Conservation (phyloP, 64 coral and sea anemone genomes). For the Trachythela sp. region DNA sequence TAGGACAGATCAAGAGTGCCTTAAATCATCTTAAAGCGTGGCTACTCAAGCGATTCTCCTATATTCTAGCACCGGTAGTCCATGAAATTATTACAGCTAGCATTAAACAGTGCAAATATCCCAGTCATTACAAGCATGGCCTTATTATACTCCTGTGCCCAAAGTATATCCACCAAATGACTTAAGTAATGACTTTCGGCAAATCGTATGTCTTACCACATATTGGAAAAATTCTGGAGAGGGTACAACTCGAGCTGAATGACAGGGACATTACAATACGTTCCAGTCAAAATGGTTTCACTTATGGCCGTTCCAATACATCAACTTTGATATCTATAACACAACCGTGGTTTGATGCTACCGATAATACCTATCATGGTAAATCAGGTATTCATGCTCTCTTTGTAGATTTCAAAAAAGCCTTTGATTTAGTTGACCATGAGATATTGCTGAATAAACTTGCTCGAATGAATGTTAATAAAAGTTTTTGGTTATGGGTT, state of each 20-base stretch:
- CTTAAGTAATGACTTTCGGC: background rate
- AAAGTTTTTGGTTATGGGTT: too few species aligned
- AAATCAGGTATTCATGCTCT: too few species aligned
- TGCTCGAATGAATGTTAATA: background rate
- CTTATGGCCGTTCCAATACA: background rate
- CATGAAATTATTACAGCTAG: constrained; percentile 8
- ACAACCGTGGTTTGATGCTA: background rate
- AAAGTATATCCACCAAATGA: background rate
- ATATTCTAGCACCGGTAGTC: background rate
- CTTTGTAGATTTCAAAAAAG: too few species aligned
- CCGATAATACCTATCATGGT: background rate
- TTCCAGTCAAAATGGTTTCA: background rate
- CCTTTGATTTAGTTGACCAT: background rate
- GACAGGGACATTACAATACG: background rate
- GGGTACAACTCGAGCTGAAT: background rate
- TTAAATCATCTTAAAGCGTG: background rate
- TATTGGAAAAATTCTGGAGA: background rate
- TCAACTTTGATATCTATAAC: background rate
- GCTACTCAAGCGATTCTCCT: background rate
- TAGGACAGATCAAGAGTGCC: background rate
- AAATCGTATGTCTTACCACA: background rate
- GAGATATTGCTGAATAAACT: background rate
- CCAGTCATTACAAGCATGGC: background rate
- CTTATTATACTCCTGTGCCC: too few species aligned
- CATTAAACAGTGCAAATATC: constrained; percentile 3